These are phyloP conservation scores for Sandelia bainsii DNA, from an alignment of 2,797 vertebrate genomes.

Conservation along the genomic window DNA sequence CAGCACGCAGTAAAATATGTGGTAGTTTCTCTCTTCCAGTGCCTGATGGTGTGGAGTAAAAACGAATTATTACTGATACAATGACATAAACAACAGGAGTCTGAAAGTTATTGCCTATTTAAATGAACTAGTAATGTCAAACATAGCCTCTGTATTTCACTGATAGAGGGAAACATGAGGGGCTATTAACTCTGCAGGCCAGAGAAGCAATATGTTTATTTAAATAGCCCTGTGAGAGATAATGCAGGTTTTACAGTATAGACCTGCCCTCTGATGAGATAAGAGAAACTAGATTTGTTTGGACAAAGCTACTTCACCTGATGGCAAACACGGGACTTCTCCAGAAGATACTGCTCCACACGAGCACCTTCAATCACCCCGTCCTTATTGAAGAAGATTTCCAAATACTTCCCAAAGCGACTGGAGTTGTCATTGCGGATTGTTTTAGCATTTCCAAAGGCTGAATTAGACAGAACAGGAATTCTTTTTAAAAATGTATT, in stretches of 20 bases:
- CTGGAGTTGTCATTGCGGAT: constrained; percentile 96
- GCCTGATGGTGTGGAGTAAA: constrained; percentile 78
- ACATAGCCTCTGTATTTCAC: not conserved
- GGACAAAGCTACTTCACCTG: constrained; percentile 83
- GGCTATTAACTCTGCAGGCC: not conserved
- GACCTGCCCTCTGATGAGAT: constrained; percentile 3
- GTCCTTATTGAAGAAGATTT: constrained; percentile 90
- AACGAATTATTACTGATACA: not conserved
- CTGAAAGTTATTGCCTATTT: not conserved
- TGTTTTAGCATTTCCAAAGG: constrained; percentile 97
- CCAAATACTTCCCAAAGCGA: constrained; percentile 97
- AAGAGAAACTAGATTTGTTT: constrained; percentile 1
- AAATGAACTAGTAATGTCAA: not conserved
- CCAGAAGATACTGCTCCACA: constrained; percentile 95
- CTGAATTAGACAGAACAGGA: constrained; percentile 68
- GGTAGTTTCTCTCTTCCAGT: constrained; percentile 92
- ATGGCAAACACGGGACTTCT: constrained; percentile 96
- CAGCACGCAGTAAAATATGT: constrained; percentile 96
- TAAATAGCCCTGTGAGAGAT: constrained; percentile 9
- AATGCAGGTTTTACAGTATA: not conserved
- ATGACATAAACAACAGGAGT: not conserved
- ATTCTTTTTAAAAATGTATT: not conserved
- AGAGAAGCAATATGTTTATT: constrained; percentile 11
- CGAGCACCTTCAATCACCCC: constrained; percentile 91
- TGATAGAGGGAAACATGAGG: not conserved